phyloP scores from a whole-genome alignment of 2,888 invertebrate genomes.

The Ferrisia virgata region DNA sequence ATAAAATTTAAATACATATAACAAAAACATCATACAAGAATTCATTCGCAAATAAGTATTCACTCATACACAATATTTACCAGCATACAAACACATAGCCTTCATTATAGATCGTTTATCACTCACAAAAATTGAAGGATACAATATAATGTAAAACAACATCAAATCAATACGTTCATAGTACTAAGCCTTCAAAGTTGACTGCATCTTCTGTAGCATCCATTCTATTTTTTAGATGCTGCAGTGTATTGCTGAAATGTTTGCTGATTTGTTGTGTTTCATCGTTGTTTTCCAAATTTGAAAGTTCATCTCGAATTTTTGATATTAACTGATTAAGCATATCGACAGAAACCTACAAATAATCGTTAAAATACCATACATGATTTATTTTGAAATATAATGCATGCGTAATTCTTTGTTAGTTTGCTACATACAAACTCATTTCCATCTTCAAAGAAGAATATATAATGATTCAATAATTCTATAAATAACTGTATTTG shows the following conservation, averaged over 20 bases:
- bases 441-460: constrained; percentile 87
- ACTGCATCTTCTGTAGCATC: constrained; percentile 66
- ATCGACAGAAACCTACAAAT: constrained; percentile 62
- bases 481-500: constrained; percentile 96
- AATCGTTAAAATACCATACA: background rate
- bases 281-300: constrained; percentile 88
- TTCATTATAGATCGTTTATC: too few relatives aligned
- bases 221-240: constrained; percentile 70
- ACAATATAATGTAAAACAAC: background rate
- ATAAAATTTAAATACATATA: constrained; percentile 1
- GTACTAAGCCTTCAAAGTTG: constrained; percentile 62
- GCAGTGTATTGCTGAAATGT: constrained; percentile 87
- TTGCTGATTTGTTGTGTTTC: constrained; percentile 96
- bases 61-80: background rate
- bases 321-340: constrained; percentile 73
- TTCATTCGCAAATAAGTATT: background rate
- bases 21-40: background rate
- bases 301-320: constrained; percentile 89
- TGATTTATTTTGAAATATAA: background rate
- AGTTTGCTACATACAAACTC: constrained; percentile 55
- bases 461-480: constrained; percentile 87
- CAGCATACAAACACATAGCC: too few relatives aligned
- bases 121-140: background rate
- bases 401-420: background rate
- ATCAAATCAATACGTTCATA: background rate